Evolutionary conservation across 2,113 vertebrate species (phyloP), one percentile per base, ranked within the genome.

Genomic region (Proteles cristata): DNA sequence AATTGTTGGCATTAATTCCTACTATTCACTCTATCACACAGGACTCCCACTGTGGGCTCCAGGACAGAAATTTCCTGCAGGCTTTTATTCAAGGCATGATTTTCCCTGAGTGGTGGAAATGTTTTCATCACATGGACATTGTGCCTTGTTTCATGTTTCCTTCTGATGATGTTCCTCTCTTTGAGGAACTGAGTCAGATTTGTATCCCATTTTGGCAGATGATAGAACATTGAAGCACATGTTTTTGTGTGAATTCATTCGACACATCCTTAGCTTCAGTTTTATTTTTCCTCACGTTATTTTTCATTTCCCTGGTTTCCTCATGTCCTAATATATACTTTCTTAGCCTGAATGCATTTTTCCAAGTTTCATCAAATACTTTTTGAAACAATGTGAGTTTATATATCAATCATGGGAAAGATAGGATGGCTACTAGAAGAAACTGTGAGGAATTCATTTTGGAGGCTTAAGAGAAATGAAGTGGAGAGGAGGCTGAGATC

Each of bases 291-390:
- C 7, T 97, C 68, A 21, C 14, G 43, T 90, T 86, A 31, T 86
- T 93, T 95, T 74, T 35, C 14, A 23, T 95, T 77, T 73, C 16
- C 43, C 21, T 58, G 17, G 53, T 69, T 45, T 90, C 55, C 6
- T 31, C 45, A 53, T 65, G 86, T 88, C n/a, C 74, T 93, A 68
- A 31, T 69, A 39, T 10, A 88, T 93, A 76, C 39, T 96, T 89
- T 88, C 26, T 81, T 85, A 86, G 16, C 17, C 26, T 39, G 28
- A 82, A 48, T 77, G 50, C 14, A 43, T 33, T 82, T 95, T 94
- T 19, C 50, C 25, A 71, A 66, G 11, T 81, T 80, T 94, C 25
- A 73, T 97, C 35, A 88, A 88, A 63, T 21, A 61, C 16, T 69
- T 80, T 87, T 77, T 82, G n/a, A 79, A 66, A 61, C 39, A 28